phyloP scores from a whole-genome alignment of 2,797 vertebrate genomes.

The Pelodytes ibericus region DNA sequence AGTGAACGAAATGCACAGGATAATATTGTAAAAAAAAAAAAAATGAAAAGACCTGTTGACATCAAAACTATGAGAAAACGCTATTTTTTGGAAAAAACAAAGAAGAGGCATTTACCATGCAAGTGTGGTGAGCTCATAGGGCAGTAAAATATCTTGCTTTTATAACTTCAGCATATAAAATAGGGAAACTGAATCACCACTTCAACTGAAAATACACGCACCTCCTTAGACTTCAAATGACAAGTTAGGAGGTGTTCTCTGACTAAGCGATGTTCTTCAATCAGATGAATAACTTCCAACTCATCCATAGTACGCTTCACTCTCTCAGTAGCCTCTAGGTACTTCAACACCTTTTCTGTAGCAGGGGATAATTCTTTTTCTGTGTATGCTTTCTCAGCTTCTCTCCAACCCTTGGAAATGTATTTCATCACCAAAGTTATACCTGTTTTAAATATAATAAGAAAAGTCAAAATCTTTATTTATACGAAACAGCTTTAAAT shows the following conservation, averaged over 20 bases:
- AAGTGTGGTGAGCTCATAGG: too few relatives aligned
- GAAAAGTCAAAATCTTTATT: background rate
- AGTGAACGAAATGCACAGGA: too few relatives aligned
- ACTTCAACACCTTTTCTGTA: slow-evolving; percentile 80
- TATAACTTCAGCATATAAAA: too few relatives aligned
- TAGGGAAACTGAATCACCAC: too few relatives aligned
- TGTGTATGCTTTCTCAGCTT: slow-evolving; percentile 81
- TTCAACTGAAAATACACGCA: too few relatives aligned
- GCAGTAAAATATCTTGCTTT: too few relatives aligned
- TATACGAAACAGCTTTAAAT: background rate
- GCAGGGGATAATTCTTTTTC: slow-evolving; percentile 84
- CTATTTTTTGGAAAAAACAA: too few relatives aligned
- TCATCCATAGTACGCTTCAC: slow-evolving; percentile 88
- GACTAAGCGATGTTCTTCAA: slow-evolving; percentile 87
- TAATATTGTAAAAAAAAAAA: too few relatives aligned
- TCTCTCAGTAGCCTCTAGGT: slow-evolving; percentile 90
- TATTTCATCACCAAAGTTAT: slow-evolving; percentile 89
- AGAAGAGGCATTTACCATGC: too few relatives aligned
- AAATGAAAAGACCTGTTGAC: too few relatives aligned
- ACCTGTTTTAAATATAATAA: slow-evolving; percentile 69
- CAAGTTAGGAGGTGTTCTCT: slow-evolving; percentile 87
- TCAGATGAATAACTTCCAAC: slow-evolving; percentile 84
- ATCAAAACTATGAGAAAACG: too few relatives aligned
- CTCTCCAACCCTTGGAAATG: slow-evolving; percentile 93
- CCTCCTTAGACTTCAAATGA: slow-evolving; percentile 90